These are phyloP conservation scores for Metacarcinus magister DNA, from an alignment of 2,888 invertebrate species.

Conservation along the genomic window DNA sequence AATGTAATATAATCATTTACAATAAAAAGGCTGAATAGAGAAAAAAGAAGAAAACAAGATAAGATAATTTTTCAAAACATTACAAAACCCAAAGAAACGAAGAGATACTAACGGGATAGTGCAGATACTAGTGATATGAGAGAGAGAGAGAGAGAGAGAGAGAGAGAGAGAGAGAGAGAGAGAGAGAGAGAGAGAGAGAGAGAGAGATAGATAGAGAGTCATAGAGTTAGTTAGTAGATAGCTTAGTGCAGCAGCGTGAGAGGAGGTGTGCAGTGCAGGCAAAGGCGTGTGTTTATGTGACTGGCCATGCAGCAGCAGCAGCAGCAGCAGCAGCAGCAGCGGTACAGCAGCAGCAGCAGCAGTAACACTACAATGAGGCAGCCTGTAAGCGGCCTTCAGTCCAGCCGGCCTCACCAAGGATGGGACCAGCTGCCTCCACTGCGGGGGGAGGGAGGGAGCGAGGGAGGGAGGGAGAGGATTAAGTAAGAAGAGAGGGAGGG, in stretches of 20 bases:
- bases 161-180: constrained; percentile 26
- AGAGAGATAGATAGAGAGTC: not conserved
- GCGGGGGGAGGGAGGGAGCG: not conserved
- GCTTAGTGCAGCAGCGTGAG: not conserved
- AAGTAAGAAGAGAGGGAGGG: too few relatives aligned
- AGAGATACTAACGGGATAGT: not conserved
- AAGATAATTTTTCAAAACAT: not conserved
- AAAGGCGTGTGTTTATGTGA: not conserved
- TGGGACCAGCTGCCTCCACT: not conserved
- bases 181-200: constrained; percentile 26
- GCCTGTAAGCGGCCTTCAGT: not conserved
- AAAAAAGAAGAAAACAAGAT: not conserved
- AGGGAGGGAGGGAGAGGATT: not conserved
- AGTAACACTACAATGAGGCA: not conserved
- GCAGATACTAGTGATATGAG: not conserved
- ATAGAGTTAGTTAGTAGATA: too few relatives aligned
- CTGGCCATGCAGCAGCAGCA: constrained; percentile 11
- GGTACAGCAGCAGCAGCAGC: not conserved
- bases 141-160: constrained; percentile 26
- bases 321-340: not conserved
- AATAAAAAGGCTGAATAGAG: not conserved
- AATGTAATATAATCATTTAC: too few relatives aligned
- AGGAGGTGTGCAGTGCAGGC: not conserved
- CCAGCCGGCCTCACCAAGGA: not conserved
- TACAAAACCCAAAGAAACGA: not conserved